Evolutionary conservation across 2,113 vertebrate genomes (phyloP).

Genomic region (Vulpes vulpes): DNA sequence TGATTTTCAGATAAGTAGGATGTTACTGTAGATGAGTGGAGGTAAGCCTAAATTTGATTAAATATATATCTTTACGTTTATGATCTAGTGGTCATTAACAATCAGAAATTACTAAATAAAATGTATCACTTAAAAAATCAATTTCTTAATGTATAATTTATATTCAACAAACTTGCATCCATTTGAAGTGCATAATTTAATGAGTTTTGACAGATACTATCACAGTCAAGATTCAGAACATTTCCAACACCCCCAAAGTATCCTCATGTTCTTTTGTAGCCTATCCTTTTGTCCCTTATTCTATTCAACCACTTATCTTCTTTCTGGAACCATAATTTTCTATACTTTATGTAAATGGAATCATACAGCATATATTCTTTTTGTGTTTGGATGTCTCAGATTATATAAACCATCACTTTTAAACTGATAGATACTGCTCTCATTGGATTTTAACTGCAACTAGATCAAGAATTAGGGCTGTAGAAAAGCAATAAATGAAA

Average conservation of each 20-base stretch:
- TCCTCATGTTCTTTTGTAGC: not conserved
- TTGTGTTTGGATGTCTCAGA: not conserved
- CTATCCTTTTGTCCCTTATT: not conserved
- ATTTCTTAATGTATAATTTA: slow-evolving; percentile 24
- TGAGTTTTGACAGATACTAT: not conserved
- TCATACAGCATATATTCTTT: not conserved
- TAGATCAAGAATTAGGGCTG: not conserved
- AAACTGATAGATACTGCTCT: not conserved
- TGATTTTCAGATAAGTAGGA: not conserved
- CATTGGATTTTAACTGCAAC: slow-evolving; percentile 39
- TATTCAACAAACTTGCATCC: not conserved
- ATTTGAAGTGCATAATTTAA: not conserved
- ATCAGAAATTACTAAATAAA: slow-evolving; percentile 16
- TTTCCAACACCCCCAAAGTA: not conserved
- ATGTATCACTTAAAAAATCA: not conserved
- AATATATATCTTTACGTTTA: slow-evolving; percentile 29
- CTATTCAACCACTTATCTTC: not conserved
- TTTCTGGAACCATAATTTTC: not conserved
- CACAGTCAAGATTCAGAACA: not conserved
- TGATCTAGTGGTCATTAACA: not conserved
- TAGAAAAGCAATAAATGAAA: slow-evolving; percentile 26
- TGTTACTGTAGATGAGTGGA: not conserved
- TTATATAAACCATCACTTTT: slow-evolving; percentile 31
- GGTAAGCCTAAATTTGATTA: not conserved
- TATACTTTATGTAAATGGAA: slow-evolving; percentile 29